Evolutionary conservation across 2,888 invertebrate genomes (phyloP).

Genomic region (Liposcelis brunnea): DNA sequence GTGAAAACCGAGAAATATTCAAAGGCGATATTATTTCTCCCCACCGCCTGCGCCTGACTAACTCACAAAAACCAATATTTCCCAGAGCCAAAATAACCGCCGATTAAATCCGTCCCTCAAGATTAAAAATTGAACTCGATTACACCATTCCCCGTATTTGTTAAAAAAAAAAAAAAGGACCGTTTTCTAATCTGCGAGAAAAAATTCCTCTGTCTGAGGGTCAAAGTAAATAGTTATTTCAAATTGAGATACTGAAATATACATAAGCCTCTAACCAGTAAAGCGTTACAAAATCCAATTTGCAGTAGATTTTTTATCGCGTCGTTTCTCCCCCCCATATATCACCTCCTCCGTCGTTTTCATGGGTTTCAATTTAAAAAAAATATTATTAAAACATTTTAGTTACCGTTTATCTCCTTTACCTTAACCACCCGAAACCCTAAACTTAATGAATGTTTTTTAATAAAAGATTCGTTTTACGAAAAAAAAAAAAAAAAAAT

Average conservation of each 20-base stretch:
- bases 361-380: background rate
- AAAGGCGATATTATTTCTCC: too few relatives aligned
- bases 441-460: too few relatives aligned
- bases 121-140: too few relatives aligned
- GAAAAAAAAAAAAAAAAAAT: too few relatives aligned
- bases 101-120: too few relatives aligned
- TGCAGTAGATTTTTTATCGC: slow-evolving; percentile 9
- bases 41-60: too few relatives aligned
- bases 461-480: too few relatives aligned
- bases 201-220: slow-evolving; percentile 1
- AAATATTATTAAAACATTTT: slow-evolving; percentile 7
- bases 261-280: background rate
- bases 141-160: too few relatives aligned
- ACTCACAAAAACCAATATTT: too few relatives aligned
- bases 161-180: background rate
- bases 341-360: background rate
- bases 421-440: background rate
- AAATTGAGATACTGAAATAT: slow-evolving; percentile 9
- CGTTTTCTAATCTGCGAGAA: slow-evolving; percentile 5
- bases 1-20: too few relatives aligned
- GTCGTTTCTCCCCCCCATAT: background rate
- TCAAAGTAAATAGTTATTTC: slow-evolving; percentile 9
- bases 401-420: background rate
- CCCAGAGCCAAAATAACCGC: too few relatives aligned
- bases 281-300: slow-evolving; percentile 6